Evolutionary conservation across 2,888 invertebrate genomes (phyloP), one percentile per base, ranked within the genome.

Genomic region (Mythimna albipuncta): DNA sequence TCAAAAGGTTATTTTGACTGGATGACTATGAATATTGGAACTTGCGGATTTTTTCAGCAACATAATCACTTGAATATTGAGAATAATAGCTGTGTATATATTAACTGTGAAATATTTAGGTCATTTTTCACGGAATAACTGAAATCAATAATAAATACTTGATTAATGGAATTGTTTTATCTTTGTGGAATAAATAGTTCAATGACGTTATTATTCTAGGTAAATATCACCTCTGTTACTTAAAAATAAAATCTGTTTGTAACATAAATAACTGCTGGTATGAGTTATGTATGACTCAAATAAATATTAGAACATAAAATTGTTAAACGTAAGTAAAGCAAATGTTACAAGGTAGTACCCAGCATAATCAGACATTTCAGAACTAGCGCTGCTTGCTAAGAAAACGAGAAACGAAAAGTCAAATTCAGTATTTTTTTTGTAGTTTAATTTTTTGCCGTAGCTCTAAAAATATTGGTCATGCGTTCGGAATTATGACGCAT

Each of bases 401-500:
- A 9, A 66, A 72, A 32, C 11, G 2, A 64, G 16, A 19, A 71
- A 63, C 21, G 5, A 6, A 9, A 21, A 2, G 11, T 55, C 9
- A 64, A 63, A 67, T n/a, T 50, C 6, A 26, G 47, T 54, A 47
- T 6, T 47, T 19, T 47, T 16, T 47, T 16, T 19, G 47, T 47
- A 19, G 47, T 77, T 64, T 11, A 2, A 0, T 57, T 32, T 21
- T 38, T 54, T 6, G 10, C 35, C 61, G 52, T 11, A 19, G 44
- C 16, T 69, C 57, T 44, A n/a, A 21, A 32, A 26, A 32, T 44
- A 35, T 10, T 57, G 75, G 67, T 54, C n/a, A 54, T 13, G 11
- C 21, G 38, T 19, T 50, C 35, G 35, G 6, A 32, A 19, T n/a
- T 64, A 64, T 72, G 78, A 81, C 82, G 68, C 82, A 81, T 77